Conservation (phyloP, 2,113 vertebrate genomes). For the Uria aalge region DNA sequence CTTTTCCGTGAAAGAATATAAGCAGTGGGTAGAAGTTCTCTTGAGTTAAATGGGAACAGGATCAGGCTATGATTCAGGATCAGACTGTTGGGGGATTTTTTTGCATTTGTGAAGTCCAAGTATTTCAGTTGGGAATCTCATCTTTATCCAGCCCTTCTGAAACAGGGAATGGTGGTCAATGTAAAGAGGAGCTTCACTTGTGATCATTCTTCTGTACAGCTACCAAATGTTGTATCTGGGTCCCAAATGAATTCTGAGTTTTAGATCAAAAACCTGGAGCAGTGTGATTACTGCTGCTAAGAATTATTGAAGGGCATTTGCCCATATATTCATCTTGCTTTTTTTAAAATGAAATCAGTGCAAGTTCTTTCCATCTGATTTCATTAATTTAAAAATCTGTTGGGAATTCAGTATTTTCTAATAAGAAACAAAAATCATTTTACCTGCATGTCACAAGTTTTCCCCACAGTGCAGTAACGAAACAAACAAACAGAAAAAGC, state of each 20-base stretch:
- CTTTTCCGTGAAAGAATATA: background rate
- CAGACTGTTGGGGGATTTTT: background rate
- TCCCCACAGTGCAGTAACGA: background rate
- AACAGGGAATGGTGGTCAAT: background rate
- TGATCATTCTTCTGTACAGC: background rate
- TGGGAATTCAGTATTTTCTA: background rate
- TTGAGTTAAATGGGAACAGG: background rate
- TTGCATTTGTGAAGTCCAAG: background rate
- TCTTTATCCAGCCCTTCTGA: background rate
- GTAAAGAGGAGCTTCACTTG: background rate
- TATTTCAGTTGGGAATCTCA: background rate
- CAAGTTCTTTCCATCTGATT: background rate
- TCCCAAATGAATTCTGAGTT: background rate
- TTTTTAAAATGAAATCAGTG: background rate
- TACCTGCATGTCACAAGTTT: background rate
- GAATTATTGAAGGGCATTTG: background rate
- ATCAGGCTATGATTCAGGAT: background rate
- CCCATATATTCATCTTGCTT: background rate
- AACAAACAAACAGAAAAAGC: background rate
- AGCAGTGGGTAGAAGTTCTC: conserved; percentile 17
- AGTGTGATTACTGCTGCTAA: background rate
- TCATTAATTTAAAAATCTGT: background rate
- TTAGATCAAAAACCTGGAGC: background rate
- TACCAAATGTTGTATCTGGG: background rate
- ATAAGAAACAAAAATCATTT: background rate